These are phyloP conservation scores for Emydura subglobosa DNA, from an alignment of 2,113 vertebrate genomes.

Conservation along the genomic window DNA sequence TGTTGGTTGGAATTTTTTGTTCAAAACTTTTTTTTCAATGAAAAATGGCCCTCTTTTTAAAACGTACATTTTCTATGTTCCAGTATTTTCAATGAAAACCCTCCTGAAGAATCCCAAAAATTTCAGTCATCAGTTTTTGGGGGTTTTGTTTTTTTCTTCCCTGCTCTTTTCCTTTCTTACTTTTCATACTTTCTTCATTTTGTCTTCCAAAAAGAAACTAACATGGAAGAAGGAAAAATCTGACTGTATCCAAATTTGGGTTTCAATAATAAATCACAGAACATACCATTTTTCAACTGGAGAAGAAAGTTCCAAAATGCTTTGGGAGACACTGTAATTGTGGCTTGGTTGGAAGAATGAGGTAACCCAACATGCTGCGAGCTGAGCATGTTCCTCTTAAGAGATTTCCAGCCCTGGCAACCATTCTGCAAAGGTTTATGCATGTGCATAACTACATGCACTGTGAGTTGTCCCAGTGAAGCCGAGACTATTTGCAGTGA, in stretches of 20 bases:
- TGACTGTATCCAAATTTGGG: not conserved
- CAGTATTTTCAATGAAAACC: not conserved
- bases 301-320: conserved; percentile 27
- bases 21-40: not conserved
- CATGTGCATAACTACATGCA: conserved; percentile 33
- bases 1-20: not conserved
- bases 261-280: not conserved
- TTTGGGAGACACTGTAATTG: conserved; percentile 22
- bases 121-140: rapidly evolving
- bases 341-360: conserved; percentile 61
- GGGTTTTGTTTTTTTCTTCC: not conserved
- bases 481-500: conserved; percentile 44
- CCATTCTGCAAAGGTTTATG: conserved; percentile 65
- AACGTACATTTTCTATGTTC: not conserved
- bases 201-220: not conserved
- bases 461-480: conserved; percentile 28
- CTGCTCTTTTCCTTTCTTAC: rapidly evolving
- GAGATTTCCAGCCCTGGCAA: conserved; percentile 66
- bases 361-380: conserved; percentile 63
- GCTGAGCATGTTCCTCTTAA: conserved; percentile 54
- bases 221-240: conserved; percentile 20
- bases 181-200: not conserved
- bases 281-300: not conserved
- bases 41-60: not conserved
- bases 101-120: not conserved